Conservation (phyloP, 2,888 invertebrate species). For the Polydrusus pterygomalis region DNA sequence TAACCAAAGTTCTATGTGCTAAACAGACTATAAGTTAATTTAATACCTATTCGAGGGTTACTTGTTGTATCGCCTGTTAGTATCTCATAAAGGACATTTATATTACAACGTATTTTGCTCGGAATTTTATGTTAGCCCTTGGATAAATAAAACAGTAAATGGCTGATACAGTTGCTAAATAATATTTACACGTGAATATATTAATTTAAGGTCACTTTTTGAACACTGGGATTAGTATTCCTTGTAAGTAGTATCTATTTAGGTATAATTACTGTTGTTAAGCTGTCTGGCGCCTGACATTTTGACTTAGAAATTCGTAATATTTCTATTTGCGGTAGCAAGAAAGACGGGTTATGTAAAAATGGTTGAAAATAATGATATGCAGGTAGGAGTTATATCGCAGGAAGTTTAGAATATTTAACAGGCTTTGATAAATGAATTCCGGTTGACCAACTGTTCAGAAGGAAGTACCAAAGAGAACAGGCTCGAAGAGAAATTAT, state of each 20-base stretch:
- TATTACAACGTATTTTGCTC: not conserved
- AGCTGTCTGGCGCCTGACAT: not conserved
- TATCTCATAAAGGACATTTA: not conserved
- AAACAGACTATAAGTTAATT: not conserved
- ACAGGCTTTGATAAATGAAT: not conserved
- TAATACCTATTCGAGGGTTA: not conserved
- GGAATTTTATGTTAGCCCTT: not conserved
- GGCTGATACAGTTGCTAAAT: too few relatives aligned
- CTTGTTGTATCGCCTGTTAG: not conserved
- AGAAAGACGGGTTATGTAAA: slow-evolving; percentile 11
- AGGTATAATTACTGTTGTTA: not conserved
- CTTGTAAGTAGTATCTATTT: not conserved
- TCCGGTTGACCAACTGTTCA: slow-evolving; percentile 19
- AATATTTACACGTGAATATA: too few relatives aligned
- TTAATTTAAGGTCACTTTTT: not conserved
- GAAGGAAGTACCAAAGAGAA: not conserved
- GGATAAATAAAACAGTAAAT: too few relatives aligned
- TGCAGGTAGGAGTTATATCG: not conserved
- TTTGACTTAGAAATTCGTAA: not conserved
- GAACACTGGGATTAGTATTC: not conserved
- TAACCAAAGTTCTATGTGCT: too few relatives aligned
- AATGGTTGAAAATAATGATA: not conserved
- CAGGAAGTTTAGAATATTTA: slow-evolving; percentile 8
- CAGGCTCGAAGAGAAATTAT: slow-evolving; percentile 5
- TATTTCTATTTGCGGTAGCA: not conserved